Evolutionary conservation across 1,140 invertebrate species (phyloP).

Genomic region (Heliconius congener): DNA sequence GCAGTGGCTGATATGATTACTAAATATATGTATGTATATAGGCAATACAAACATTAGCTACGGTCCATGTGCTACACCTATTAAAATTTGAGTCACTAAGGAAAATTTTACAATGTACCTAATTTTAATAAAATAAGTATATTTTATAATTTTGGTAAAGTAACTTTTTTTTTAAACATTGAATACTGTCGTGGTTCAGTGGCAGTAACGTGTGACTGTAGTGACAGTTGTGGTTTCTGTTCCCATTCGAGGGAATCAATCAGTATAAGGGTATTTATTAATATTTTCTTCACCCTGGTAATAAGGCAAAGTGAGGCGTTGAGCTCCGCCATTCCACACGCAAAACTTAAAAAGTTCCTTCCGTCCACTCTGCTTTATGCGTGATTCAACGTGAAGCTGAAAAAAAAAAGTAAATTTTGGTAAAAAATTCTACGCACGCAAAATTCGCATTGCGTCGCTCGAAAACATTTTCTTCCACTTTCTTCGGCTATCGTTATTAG

Average conservation of each 20-base stretch:
- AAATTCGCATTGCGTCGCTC: conserved; percentile 8
- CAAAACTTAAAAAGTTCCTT: too few species aligned
- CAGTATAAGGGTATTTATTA: too few species aligned
- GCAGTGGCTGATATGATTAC: neutral
- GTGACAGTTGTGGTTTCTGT: too few species aligned
- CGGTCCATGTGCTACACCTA: neutral
- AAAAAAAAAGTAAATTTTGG: neutral
- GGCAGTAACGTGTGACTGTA: too few species aligned
- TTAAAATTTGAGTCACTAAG: neutral
- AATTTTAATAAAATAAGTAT: neutral
- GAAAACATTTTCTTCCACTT: neutral
- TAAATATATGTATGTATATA: conserved; percentile 1
- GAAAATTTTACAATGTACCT: neutral
- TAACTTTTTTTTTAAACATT: neutral
- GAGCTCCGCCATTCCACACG: too few species aligned
- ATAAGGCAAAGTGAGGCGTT: too few species aligned
- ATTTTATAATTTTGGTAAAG: neutral
- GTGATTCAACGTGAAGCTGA: too few species aligned
- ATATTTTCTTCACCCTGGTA: too few species aligned
- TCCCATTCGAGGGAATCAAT: too few species aligned
- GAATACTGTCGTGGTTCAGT: too few species aligned
- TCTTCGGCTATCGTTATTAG: neutral
- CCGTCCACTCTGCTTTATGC: too few species aligned
- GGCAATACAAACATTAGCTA: neutral
- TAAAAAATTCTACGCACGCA: conserved; percentile 4